Base-by-base conservation (phyloP, 2,113 vertebrate genomes). In the Macquaria australasica region DNA sequence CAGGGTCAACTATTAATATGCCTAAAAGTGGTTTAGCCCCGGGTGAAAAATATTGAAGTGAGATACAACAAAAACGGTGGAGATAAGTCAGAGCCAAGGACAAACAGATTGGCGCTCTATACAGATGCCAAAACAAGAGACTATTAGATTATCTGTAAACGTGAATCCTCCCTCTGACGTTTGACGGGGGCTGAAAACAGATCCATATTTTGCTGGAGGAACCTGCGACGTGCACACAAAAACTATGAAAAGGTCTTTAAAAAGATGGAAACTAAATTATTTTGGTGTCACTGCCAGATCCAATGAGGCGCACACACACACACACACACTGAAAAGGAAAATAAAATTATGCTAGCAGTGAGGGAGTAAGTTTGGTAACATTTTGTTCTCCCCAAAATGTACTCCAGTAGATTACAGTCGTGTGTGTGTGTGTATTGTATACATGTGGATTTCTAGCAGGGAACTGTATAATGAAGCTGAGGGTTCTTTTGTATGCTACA, bases 21-120 rank as follows among this genome's bases (percentile, higher is more conserved):
- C 87, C 88, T 74, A 87, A 90, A 94, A 86, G 91, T 88, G 76
- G 76, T 91, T 86, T 82, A 87, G 89, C 84, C 86, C 70, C 82
- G 28, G 82, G 88, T 89, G 78, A 86, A 83, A 86, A 91, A 93
- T 90, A 92, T 90, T 89, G 86, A 92, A 88, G 87, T 77, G 75
- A 89, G 80, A 81, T 84, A 73, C 76, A 85, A 89, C 85, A 91
- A 88, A 92, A 83, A 79, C 41, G 31, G 68, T 60, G 56, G 77
- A 86, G 89, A 88, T 89, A 90, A 88, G 89, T 91, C 87, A 79
- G 66, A 81, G 88, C 93, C 89, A 94, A 92, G 91, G 93, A 91
- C 89, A 90, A 93, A 91, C 86, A 90, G 88, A 92, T 87, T 88
- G 86, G 71, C 43, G 51, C 83, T 74, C 66, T 77, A n/a, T 82